Evolutionary conservation across 2,888 invertebrate species (phyloP), one percentile per base, ranked within the genome.

Genomic region (Toxonevra muliebris): DNA sequence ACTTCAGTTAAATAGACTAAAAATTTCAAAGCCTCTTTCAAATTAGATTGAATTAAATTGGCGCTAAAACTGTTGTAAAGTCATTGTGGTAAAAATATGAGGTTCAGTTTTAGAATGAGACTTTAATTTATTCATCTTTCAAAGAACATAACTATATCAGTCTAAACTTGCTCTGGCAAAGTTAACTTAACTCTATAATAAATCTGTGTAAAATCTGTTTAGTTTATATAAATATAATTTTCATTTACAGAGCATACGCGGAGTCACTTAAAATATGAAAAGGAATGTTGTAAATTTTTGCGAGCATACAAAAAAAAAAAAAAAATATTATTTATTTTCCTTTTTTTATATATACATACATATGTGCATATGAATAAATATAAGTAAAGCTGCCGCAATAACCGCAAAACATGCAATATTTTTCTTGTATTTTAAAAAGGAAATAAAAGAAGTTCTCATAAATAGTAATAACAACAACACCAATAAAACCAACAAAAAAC

Each of bases 341-440:
- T 10, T 1, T 40, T 43, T 53, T 53, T 2, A 30, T 40, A 30
- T 12, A 17, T n/a, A n/a, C n/a, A 55, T 11, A 40, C 20, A 20
- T 12, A n/a, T 30, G 40, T 1, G 12, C 15, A 15, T 20, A 20
- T 60, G 17, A 15, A 55, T 9, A 13, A 54, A 20, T n/a, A 43
- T 10, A 30, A 30, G 30, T 30, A 48, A 48, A 48, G 41, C 42
- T 63, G 53, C 8, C 59, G n/a, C 50, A 65, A 57, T 54, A 66
- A 69, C 66, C 66, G 58, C 71, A 64, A 57, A 65, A 64, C 67
- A 70, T 65, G 69, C 69, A 63, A 66, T 17, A 50, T 15, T 59
- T 55, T 53, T 10, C 19, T 20, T 13, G n/a, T 8, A 52, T 48
- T 45, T 9, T 19, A 65, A 52, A 52, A 50, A 42, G 66, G 62